Conservation (phyloP, 2,888 invertebrate species). For the Diaphora mendica region DNA sequence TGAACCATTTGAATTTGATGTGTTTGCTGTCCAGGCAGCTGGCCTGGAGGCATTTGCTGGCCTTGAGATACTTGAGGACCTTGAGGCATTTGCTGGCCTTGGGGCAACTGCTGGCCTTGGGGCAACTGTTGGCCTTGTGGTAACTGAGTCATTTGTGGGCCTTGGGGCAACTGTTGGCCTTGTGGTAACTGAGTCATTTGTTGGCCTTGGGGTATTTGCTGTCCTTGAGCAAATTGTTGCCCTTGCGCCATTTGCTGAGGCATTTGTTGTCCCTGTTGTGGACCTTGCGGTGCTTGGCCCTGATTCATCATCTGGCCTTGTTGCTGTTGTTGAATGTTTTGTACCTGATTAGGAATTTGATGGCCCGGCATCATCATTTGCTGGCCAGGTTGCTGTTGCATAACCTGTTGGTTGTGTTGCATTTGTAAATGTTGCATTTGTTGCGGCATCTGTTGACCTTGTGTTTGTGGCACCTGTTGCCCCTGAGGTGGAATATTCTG, state of each 20-base stretch:
- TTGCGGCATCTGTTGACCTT: constrained; percentile 53
- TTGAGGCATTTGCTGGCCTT: constrained; percentile 42
- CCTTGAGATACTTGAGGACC: constrained; percentile 55
- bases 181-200: constrained; percentile 47
- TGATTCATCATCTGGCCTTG: constrained; percentile 63
- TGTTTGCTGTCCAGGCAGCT: constrained; percentile 43
- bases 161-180: constrained; percentile 46
- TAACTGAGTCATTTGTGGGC: constrained; percentile 49
- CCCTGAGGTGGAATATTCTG: constrained; percentile 59
- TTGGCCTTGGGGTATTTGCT: constrained; percentile 55
- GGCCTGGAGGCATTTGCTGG: constrained; percentile 51
- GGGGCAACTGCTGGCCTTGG: constrained; percentile 44
- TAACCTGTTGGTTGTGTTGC: constrained; percentile 57
- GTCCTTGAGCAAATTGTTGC: constrained; percentile 50
- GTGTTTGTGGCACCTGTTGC: constrained; percentile 58
- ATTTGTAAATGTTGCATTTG: constrained; percentile 49
- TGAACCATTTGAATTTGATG: constrained; percentile 50
- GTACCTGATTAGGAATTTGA: constrained; percentile 53
- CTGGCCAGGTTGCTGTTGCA: constrained; percentile 55
- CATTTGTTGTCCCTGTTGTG: constrained; percentile 47
- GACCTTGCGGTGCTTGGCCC: constrained; percentile 43
- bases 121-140: constrained; percentile 48
- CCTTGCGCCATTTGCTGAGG: constrained; percentile 38
- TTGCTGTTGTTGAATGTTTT: constrained; percentile 59
- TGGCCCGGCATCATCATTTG: constrained; percentile 48